Percentiles rank a stretch among this genome's conserved stretches.
These are phyloP conservation scores for Cololabis saira DNA, from an alignment of 2,113 vertebrate species.

Conservation along the genomic window DNA sequence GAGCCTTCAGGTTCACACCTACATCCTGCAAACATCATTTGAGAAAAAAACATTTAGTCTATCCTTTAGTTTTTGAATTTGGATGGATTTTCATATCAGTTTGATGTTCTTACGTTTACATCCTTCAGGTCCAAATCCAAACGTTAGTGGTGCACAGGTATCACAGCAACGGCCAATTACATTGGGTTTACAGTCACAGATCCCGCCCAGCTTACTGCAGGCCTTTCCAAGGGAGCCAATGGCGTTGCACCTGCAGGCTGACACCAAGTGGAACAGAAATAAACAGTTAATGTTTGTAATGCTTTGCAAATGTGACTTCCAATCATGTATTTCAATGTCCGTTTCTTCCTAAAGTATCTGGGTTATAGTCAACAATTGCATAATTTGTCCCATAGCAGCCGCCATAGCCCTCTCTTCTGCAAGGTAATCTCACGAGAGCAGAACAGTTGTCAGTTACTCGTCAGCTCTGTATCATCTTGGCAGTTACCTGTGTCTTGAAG, in stretches of 20 bases:
- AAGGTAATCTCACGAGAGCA: no score
- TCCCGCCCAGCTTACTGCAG: conserved; percentile 85
- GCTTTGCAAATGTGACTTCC: neutral
- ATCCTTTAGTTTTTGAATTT: neutral
- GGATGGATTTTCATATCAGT: neutral
- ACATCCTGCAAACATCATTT: conserved; percentile 76
- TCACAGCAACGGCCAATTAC: conserved; percentile 87
- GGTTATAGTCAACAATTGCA: no score
- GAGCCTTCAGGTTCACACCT: conserved; percentile 86
- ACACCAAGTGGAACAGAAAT: neutral
- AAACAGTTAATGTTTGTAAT: neutral
- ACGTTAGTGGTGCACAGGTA: conserved; percentile 82
- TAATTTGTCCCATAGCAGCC: no score
- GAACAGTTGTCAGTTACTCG: no score
- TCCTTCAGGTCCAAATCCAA: conserved; percentile 81
- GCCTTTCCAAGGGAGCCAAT: conserved; percentile 73
- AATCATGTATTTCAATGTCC: no score
- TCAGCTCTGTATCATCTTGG: no score
- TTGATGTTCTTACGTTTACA: conserved; percentile 80
- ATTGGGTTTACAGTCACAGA: conserved; percentile 85
- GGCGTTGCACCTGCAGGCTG: conserved; percentile 86
- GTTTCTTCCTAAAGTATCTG: no score
- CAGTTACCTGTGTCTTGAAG: no score
- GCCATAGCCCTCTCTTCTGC: no score
- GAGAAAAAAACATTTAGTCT: neutral